phyloP scores from a whole-genome alignment of 2,113 vertebrate genomes.

The Equus przewalskii region DNA sequence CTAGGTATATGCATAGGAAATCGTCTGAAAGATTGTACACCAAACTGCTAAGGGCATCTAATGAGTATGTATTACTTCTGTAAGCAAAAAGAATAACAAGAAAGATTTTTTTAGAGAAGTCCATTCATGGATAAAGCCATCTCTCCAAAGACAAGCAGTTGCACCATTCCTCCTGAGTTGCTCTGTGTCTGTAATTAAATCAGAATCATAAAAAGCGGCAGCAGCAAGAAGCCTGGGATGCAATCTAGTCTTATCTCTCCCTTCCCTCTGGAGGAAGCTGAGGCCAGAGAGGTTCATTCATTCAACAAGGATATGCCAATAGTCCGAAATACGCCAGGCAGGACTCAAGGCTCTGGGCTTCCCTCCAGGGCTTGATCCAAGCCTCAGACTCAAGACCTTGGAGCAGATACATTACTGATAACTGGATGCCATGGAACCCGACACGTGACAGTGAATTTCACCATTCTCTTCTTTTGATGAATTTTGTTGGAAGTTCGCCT shows the following conservation, averaged over 20 bases:
- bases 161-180: background rate
- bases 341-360: background rate
- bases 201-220: background rate
- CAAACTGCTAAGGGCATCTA: background rate
- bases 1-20: background rate
- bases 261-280: background rate
- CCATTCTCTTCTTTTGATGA: background rate
- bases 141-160: background rate
- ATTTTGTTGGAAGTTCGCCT: background rate
- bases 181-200: conserved; percentile 31
- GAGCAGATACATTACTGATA: background rate
- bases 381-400: background rate
- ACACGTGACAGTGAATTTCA: background rate
- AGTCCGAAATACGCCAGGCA: background rate
- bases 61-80: background rate
- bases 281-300: background rate
- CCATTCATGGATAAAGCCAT: background rate
- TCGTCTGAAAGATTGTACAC: background rate
- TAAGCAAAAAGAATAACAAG: conserved; percentile 24
- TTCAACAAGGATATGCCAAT: conserved; percentile 14
- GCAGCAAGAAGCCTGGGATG: background rate
- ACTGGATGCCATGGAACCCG: background rate
- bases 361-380: background rate
- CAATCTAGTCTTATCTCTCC: background rate
- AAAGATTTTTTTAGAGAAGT: background rate